Percentiles rank a stretch among this genome's conserved stretches.
These are phyloP conservation scores for Labeo rohita DNA, from an alignment of 2,113 vertebrate genomes.

Conservation along the genomic window DNA sequence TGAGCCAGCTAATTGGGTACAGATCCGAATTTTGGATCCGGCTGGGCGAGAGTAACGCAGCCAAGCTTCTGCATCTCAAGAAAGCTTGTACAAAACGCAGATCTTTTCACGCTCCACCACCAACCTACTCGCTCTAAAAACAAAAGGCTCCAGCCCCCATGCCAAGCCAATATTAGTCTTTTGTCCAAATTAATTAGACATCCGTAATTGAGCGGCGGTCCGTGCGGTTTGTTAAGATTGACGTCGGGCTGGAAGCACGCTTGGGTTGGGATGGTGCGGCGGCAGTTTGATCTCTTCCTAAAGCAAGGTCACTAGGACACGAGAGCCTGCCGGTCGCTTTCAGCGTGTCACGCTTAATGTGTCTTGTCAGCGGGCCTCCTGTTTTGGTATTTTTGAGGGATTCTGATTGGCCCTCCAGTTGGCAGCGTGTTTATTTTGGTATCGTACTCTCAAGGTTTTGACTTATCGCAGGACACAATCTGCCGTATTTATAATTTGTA, in stretches of 20 bases:
- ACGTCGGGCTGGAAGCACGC: background rate
- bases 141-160: background rate
- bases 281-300: constrained; percentile 19
- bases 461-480: constrained; percentile 44
- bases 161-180: constrained; percentile 22
- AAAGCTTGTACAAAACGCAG: background rate
- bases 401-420: constrained; percentile 47
- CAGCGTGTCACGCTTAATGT: constrained; percentile 58
- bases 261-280: background rate
- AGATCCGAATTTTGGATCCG: constrained; percentile 74
- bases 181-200: background rate
- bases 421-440: constrained; percentile 61
- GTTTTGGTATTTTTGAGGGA: constrained; percentile 51
- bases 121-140: constrained; percentile 14
- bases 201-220: background rate
- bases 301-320: constrained; percentile 17
- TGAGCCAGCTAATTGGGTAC: constrained; percentile 73
- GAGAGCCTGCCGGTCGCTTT: constrained; percentile 36
- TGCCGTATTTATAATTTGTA: constrained; percentile 46
- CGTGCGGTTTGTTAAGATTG: background rate
- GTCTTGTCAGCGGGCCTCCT: constrained; percentile 48
- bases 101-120: background rate
- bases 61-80: constrained; percentile 64
- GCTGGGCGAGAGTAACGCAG: constrained; percentile 38
- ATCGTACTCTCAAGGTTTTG: constrained; percentile 18